Evolutionary conservation across 2,888 invertebrate species (phyloP).

Genomic region (Unio pictorum): DNA sequence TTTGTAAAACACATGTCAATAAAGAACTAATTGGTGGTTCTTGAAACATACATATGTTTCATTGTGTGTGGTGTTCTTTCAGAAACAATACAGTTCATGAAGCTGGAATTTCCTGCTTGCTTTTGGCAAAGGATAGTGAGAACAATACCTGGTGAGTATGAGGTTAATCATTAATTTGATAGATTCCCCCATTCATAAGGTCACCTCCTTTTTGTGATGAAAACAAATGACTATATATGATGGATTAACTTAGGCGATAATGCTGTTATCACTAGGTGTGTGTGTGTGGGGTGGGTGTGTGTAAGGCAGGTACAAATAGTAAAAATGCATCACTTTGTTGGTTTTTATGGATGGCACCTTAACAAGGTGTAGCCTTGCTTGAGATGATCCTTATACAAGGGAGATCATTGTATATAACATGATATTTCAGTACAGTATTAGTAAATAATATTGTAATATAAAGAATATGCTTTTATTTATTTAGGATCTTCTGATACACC

Average conservation of each 20-base stretch:
- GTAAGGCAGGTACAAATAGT: neutral
- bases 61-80: conserved; percentile 12
- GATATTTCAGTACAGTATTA: too few species aligned
- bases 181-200: neutral
- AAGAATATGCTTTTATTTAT: too few species aligned
- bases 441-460: too few species aligned
- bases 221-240: neutral
- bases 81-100: conserved; percentile 68
- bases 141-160: conserved; percentile 67
- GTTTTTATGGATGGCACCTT: neutral
- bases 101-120: conserved; percentile 69
- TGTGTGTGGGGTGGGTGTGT: neutral
- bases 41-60: conserved; percentile 4
- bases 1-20: neutral
- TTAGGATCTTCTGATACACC: too few species aligned
- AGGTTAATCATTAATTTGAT: neutral
- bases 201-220: neutral
- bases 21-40: neutral
- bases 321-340: neutral
- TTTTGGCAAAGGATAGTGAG: conserved; percentile 68
- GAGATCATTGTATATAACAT: too few species aligned
- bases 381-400: too few species aligned
- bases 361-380: too few species aligned
- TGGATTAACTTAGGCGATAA: neutral
- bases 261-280: neutral